phyloP scores from a whole-genome alignment of 2,888 invertebrate genomes.

The Spodoptera picta region DNA sequence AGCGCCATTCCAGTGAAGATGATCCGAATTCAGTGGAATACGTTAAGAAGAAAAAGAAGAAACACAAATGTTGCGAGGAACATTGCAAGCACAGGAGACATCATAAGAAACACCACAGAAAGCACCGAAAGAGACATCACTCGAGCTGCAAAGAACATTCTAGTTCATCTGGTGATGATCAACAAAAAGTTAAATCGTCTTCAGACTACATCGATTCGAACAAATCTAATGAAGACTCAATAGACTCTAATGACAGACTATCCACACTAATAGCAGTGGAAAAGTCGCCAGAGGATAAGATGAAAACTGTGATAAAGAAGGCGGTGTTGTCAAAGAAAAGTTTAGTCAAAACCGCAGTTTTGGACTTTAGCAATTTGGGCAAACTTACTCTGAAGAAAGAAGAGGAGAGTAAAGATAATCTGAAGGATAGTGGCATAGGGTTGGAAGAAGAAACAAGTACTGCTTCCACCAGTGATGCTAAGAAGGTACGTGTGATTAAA shows the following conservation, averaged over 20 bases:
- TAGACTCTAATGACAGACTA: slow-evolving; percentile 76
- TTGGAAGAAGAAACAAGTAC: slow-evolving; percentile 73
- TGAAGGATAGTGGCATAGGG: slow-evolving; percentile 82
- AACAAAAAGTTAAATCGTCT: slow-evolving; percentile 77
- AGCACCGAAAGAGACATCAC: slow-evolving; percentile 93
- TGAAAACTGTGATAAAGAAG: slow-evolving; percentile 83
- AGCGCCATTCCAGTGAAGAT: slow-evolving; percentile 82
- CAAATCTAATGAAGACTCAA: slow-evolving; percentile 84
- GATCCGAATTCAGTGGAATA: slow-evolving; percentile 78
- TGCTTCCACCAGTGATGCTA: slow-evolving; percentile 72
- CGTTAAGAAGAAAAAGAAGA: slow-evolving; percentile 91
- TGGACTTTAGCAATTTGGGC: slow-evolving; percentile 79
- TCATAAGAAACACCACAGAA: slow-evolving; percentile 93
- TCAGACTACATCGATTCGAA: slow-evolving; percentile 81
- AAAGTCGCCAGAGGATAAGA: slow-evolving; percentile 79
- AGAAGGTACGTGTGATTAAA: slow-evolving; percentile 70
- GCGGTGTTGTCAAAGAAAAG: slow-evolving; percentile 78
- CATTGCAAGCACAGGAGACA: slow-evolving; percentile 92
- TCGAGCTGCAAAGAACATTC: slow-evolving; percentile 84
- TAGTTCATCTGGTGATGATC: slow-evolving; percentile 86
- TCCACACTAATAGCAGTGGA: slow-evolving; percentile 79
- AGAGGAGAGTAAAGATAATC: slow-evolving; percentile 74
- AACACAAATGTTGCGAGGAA: slow-evolving; percentile 91
- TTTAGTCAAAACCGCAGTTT: slow-evolving; percentile 78
- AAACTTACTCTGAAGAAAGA: slow-evolving; percentile 72